These are phyloP conservation scores for Stylophora pistillata DNA, from an alignment of 64 coral and sea anemone species.

Conservation along the genomic window DNA sequence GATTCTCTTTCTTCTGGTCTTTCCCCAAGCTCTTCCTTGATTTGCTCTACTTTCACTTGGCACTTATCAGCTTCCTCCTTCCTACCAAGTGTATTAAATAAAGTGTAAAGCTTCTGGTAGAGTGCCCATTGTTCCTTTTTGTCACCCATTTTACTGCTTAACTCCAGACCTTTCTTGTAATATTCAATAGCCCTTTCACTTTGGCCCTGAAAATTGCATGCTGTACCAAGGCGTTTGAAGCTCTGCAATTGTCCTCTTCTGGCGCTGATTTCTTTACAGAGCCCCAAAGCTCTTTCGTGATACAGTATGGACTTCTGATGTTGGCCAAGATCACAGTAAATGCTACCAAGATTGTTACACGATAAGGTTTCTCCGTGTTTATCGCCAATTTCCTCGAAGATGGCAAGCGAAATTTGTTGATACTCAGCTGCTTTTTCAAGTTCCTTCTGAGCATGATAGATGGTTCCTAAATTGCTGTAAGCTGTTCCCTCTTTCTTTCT, in stretches of 20 bases:
- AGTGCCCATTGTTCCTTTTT: not conserved
- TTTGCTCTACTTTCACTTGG: not conserved
- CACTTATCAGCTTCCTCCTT: not conserved
- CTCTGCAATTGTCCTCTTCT: not conserved
- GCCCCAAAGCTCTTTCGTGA: not conserved
- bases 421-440: not conserved
- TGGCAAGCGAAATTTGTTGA: constrained; percentile 17
- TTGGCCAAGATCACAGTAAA: constrained; percentile 12
- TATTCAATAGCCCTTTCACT: not conserved
- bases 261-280: constrained; percentile 11
- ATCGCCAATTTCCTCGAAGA: constrained; percentile 18
- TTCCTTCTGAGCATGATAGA: constrained; percentile 1
- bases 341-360: not conserved
- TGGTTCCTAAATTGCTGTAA: constrained; percentile 29
- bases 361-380: constrained; percentile 4
- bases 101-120: not conserved
- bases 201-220: not conserved
- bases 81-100: not conserved
- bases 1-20: not conserved
- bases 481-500: not conserved
- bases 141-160: constrained; percentile 12
- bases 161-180: not conserved
- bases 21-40: not conserved
- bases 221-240: not conserved
- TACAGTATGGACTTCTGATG: constrained; percentile 3